phyloP scores from a whole-genome alignment of 1,140 invertebrate species.

The Drosophila pandora region DNA sequence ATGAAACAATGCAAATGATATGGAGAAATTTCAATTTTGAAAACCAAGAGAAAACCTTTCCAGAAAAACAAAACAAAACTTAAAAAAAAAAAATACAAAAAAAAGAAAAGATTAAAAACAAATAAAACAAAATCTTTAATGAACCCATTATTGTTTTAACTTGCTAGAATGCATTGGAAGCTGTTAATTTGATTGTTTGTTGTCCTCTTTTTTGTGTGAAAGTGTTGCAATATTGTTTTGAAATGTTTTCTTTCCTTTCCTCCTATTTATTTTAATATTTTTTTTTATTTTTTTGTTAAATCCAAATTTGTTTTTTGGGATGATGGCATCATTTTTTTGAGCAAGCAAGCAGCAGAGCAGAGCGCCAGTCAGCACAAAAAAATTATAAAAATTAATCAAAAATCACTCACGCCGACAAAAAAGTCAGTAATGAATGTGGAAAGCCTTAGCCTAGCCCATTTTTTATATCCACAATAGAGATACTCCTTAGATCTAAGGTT shows the following conservation, averaged over 20 bases:
- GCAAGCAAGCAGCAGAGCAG: slow-evolving; percentile 65
- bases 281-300: slow-evolving; percentile 8
- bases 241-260: slow-evolving; percentile 16
- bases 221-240: slow-evolving; percentile 55
- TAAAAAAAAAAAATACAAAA: slow-evolving; percentile 21
- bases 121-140: slow-evolving; percentile 74
- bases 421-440: slow-evolving; percentile 36
- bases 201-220: slow-evolving; percentile 53
- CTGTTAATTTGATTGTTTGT: slow-evolving; percentile 18
- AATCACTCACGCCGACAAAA: slow-evolving; percentile 12
- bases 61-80: slow-evolving; percentile 49
- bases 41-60: slow-evolving; percentile 67
- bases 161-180: slow-evolving; percentile 31
- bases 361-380: slow-evolving; percentile 34
- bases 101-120: slow-evolving; percentile 52
- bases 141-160: slow-evolving; percentile 67
- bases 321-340: slow-evolving; percentile 63
- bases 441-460: not conserved
- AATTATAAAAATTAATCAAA: slow-evolving; percentile 27
- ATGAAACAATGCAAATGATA: slow-evolving; percentile 9
- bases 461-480: slow-evolving; percentile 15
- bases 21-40: slow-evolving; percentile 32
- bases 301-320: slow-evolving; percentile 47
- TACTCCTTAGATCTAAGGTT: slow-evolving; percentile 19
- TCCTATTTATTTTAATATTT: not conserved